Conservation (phyloP, 2,888 invertebrate species). For the Dasypogon diadema region DNA sequence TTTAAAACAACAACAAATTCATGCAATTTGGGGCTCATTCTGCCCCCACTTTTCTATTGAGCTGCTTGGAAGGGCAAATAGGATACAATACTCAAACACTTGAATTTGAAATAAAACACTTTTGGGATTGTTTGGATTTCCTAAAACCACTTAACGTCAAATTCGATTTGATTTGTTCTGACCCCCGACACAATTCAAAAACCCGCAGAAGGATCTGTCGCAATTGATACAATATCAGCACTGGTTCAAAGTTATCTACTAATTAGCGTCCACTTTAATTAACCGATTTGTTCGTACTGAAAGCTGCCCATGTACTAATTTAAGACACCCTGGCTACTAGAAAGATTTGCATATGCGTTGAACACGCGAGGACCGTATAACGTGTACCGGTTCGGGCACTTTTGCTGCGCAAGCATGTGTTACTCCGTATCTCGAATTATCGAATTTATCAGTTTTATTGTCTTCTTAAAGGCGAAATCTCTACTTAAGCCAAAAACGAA, state of each 20-base stretch:
- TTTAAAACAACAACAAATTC: slow-evolving; percentile 81
- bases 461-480: slow-evolving; percentile 16
- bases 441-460: slow-evolving; percentile 47
- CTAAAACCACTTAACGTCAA: neutral
- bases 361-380: slow-evolving; percentile 6
- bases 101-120: neutral
- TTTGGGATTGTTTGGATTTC: neutral
- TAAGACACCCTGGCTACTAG: slow-evolving; percentile 26
- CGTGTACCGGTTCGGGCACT: neutral
- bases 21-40: slow-evolving; percentile 74
- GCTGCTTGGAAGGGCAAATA: slow-evolving; percentile 3
- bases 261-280: slow-evolving; percentile 59
- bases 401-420: slow-evolving; percentile 19
- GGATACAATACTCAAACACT: neutral
- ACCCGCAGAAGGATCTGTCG: neutral
- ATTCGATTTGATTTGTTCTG: too few relatives aligned
- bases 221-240: neutral
- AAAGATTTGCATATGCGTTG: slow-evolving; percentile 27
- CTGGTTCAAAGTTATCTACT: slow-evolving; percentile 51
- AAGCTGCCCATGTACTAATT: slow-evolving; percentile 68
- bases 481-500: slow-evolving; percentile 26
- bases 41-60: slow-evolving; percentile 46
- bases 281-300: slow-evolving; percentile 68
- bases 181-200: neutral
- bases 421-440: slow-evolving; percentile 35